phyloP scores from a whole-genome alignment of 2,113 vertebrate genomes.

The Podiceps cristatus region DNA sequence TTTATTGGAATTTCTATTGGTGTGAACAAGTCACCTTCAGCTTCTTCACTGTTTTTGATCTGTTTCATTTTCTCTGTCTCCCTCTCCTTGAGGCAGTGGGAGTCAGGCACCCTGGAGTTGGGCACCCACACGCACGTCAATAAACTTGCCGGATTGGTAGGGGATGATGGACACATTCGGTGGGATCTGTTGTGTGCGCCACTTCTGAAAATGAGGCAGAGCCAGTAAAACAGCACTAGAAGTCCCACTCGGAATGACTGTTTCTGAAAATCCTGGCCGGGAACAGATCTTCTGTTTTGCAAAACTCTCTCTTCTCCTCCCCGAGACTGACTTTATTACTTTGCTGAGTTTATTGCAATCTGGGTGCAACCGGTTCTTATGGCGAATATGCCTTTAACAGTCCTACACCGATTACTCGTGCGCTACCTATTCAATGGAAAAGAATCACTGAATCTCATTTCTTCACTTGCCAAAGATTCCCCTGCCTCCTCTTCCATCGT shows the following conservation, averaged over 20 bases:
- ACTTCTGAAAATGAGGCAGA: neutral
- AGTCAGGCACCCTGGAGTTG: neutral
- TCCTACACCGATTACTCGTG: neutral
- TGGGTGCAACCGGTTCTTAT: neutral
- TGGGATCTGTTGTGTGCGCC: rapidly evolving
- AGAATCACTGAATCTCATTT: neutral
- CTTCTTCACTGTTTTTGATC: neutral
- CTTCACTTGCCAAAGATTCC: neutral
- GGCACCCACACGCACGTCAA: rapidly evolving
- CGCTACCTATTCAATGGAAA: conserved; percentile 3
- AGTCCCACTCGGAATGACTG: neutral
- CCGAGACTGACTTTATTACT: neutral
- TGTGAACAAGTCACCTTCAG: neutral
- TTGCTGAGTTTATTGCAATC: neutral
- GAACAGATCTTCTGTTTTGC: neutral
- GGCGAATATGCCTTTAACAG: neutral
- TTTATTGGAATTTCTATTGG: neutral
- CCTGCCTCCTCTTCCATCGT: neutral
- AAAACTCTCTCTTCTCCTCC: neutral
- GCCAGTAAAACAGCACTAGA: neutral
- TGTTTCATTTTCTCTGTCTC: neutral
- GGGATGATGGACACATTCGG: rapidly evolving
- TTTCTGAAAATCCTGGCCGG: neutral
- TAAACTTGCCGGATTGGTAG: neutral
- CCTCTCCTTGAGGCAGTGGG: neutral